phyloP scores from a whole-genome alignment of 2,888 invertebrate species.

The Eupithecia pulchellata region DNA sequence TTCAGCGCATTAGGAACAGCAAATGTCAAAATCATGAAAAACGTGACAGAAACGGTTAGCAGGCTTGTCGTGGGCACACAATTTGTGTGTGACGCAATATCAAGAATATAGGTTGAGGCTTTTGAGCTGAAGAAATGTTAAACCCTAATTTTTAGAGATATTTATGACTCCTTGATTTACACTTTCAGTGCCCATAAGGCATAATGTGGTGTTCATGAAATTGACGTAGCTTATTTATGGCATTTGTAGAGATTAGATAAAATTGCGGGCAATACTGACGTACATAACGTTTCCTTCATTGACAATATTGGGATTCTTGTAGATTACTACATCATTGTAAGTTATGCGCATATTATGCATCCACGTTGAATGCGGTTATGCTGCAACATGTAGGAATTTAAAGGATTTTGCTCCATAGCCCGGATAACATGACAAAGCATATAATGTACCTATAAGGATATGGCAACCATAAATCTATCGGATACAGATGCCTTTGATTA shows the following conservation, averaged over 20 bases:
- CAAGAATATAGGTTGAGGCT: constrained; percentile 47
- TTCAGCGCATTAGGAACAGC: constrained; percentile 34
- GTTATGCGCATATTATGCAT: background rate
- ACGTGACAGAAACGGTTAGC: constrained; percentile 55
- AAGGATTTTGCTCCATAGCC: background rate
- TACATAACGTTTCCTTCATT: background rate
- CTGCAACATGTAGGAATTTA: background rate
- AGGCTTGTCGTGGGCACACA: constrained; percentile 51
- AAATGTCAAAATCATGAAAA: constrained; percentile 56
- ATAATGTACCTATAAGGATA: background rate
- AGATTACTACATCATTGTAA: constrained; percentile 4
- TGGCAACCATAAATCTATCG: background rate
- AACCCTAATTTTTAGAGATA: background rate
- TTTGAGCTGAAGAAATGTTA: background rate
- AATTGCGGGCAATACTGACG: background rate
- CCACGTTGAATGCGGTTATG: constrained; percentile 1
- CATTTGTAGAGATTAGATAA: background rate
- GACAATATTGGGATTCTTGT: background rate
- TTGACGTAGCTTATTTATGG: background rate
- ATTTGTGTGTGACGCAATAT: constrained; percentile 55
- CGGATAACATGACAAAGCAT: background rate
- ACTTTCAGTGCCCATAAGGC: background rate
- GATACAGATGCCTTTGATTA: background rate
- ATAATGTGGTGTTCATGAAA: background rate
- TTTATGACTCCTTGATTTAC: background rate